A percentile compares a stretch with the other conserved stretches of the same genome.
These are phyloP conservation scores for Henricia sp. DNA, from an alignment of 53 echinoderm and acorn worm genomes.

Conservation along the genomic window DNA sequence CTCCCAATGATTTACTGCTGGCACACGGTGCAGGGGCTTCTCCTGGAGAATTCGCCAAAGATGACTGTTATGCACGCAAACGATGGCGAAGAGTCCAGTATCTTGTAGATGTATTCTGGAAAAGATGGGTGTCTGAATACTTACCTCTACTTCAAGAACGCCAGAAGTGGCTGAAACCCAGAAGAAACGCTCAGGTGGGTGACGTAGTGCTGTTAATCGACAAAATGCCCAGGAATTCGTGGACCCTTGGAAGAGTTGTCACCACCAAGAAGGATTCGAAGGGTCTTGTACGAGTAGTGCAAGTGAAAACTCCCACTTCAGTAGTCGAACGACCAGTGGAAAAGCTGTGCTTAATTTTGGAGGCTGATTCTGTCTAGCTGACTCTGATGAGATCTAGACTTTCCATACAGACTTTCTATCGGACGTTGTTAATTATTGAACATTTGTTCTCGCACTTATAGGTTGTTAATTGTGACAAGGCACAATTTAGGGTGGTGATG, in stretches of 20 bases:
- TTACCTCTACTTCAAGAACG: constrained; percentile 15
- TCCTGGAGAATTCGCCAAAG: constrained; percentile 49
- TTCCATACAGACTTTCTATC: too few species aligned
- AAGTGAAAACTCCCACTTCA: not conserved
- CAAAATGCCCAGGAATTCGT: constrained; percentile 47
- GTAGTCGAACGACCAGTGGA: not conserved
- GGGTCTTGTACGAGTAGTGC: too few species aligned
- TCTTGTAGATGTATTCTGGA: too few species aligned
- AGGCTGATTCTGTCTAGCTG: not conserved
- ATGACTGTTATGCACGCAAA: too few species aligned
- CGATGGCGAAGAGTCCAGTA: too few species aligned
- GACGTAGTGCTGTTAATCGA: constrained; percentile 56
- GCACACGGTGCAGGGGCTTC: not conserved
- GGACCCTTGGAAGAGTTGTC: constrained; percentile 61
- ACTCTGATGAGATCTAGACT: too few species aligned
- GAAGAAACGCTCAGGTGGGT: constrained; percentile 17
- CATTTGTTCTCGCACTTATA: too few species aligned
- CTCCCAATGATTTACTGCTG: constrained; percentile 69
- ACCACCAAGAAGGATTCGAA: not conserved
- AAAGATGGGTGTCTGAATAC: too few species aligned
- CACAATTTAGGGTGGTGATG: too few species aligned
- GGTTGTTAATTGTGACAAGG: too few species aligned
- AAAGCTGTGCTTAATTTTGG: constrained; percentile 1
- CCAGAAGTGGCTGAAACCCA: too few species aligned
- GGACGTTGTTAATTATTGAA: too few species aligned